A percentile compares a stretch with the other conserved stretches of the same genome.
Evolutionary conservation across 2,113 vertebrate species (phyloP).

Genomic region (Ceratotherium simum): DNA sequence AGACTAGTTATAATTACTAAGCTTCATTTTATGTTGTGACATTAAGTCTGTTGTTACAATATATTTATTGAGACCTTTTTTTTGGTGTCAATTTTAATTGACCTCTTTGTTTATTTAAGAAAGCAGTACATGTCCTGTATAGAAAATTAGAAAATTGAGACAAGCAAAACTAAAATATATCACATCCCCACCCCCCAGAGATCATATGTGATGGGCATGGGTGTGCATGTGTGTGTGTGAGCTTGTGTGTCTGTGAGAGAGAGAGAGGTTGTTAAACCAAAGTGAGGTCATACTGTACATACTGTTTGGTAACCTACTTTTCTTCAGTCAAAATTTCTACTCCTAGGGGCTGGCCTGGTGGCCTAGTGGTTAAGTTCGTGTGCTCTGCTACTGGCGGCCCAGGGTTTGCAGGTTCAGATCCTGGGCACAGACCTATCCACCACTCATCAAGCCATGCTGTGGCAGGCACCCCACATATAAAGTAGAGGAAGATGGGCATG

Average conservation of each 20-base stretch:
- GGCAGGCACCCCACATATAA: no score
- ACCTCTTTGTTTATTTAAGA: background rate
- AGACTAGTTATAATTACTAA: background rate
- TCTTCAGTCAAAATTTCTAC: background rate
- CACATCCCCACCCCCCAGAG: background rate
- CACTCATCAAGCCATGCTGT: no score
- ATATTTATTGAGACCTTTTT: background rate
- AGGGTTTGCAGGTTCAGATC: no score
- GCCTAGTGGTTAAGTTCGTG: no score
- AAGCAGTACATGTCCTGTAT: background rate
- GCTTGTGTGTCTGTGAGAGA: fast-evolving
- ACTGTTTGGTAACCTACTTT: background rate
- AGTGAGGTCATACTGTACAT: background rate
- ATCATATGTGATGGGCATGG: background rate
- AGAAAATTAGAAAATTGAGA: background rate
- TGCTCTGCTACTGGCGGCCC: no score
- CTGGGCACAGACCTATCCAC: no score
- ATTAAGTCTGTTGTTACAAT: background rate
- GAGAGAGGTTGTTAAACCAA: background rate
- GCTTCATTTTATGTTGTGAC: background rate
- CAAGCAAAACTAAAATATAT: background rate
- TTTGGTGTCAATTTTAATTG: background rate
- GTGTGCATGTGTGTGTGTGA: background rate
- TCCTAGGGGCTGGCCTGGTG: background rate
- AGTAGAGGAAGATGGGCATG: no score